Conservation (phyloP, 1,140 invertebrate species). For the Leptinotarsa texana region DNA sequence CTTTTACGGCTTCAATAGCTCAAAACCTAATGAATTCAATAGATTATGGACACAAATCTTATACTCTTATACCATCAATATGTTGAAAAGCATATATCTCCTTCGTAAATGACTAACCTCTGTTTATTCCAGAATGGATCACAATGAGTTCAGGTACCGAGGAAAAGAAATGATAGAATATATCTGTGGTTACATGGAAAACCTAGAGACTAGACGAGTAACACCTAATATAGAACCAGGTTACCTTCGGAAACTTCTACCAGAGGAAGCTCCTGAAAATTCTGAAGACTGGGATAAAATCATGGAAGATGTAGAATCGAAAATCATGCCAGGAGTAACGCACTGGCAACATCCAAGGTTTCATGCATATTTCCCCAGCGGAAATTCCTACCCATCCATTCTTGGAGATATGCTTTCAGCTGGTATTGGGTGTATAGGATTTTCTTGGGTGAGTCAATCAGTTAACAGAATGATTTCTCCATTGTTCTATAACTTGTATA, state of each 20-base stretch:
- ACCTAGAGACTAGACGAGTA: slow-evolving; percentile 78
- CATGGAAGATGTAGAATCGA: slow-evolving; percentile 91
- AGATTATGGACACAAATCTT: too few species aligned
- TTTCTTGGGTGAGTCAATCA: slow-evolving; percentile 85
- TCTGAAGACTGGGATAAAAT: slow-evolving; percentile 91
- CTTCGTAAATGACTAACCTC: neutral
- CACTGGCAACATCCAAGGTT: slow-evolving; percentile 99
- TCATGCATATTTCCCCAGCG: slow-evolving; percentile 98
- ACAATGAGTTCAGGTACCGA: slow-evolving; percentile 82
- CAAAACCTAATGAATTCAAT: too few species aligned
- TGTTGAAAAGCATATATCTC: neutral
- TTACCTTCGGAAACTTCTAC: slow-evolving; percentile 83
- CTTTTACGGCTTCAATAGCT: too few species aligned
- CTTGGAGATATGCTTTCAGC: slow-evolving; percentile 97
- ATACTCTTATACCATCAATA: too few species aligned
- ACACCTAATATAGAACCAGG: slow-evolving; percentile 91
- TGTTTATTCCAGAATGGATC: slow-evolving; percentile 71
- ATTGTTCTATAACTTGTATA: neutral
- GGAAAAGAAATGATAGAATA: slow-evolving; percentile 98
- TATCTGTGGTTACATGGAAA: slow-evolving; percentile 93
- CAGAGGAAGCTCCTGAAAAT: slow-evolving; percentile 80
- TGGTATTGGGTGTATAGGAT: slow-evolving; percentile 95
- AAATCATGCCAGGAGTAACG: slow-evolving; percentile 98
- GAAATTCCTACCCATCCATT: slow-evolving; percentile 97
- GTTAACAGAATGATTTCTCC: neutral